These are phyloP conservation scores for Linnaemya vulpina DNA, from an alignment of 2,888 invertebrate species.

Conservation along the genomic window DNA sequence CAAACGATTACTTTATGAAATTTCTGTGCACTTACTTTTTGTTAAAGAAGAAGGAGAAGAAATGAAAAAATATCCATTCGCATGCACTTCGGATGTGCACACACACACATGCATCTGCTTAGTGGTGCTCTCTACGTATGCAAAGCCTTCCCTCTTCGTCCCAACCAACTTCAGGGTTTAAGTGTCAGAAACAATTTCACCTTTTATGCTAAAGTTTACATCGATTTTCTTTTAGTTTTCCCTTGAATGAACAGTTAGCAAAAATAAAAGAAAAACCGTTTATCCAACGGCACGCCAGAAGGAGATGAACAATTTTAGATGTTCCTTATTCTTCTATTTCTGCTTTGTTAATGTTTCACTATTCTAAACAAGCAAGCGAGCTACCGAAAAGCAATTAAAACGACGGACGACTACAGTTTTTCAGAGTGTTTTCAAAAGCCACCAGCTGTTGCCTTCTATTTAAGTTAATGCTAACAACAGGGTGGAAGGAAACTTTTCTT, in stretches of 20 bases:
- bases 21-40: constrained; percentile 57
- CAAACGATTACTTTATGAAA: constrained; percentile 59
- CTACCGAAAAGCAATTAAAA: constrained; percentile 70
- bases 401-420: constrained; percentile 51
- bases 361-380: constrained; percentile 62
- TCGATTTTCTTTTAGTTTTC: constrained; percentile 66
- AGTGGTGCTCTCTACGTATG: constrained; percentile 9
- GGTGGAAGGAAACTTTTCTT: constrained; percentile 64
- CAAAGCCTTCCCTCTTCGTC: constrained; percentile 31
- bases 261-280: background rate
- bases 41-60: too few relatives aligned
- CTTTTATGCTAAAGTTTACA: constrained; percentile 72
- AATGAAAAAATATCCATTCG: background rate
- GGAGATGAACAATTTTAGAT: constrained; percentile 46
- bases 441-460: constrained; percentile 70
- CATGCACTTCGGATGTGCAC: background rate
- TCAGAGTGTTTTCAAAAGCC: constrained; percentile 52
- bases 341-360: constrained; percentile 31
- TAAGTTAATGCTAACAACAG: constrained; percentile 63
- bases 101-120: constrained; percentile 5
- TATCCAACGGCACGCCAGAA: constrained; percentile 40
- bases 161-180: constrained; percentile 51
- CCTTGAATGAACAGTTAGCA: constrained; percentile 48
- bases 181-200: constrained; percentile 72
- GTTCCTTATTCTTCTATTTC: constrained; percentile 23